These are phyloP conservation scores for Symphodus melops DNA, from an alignment of 2,113 vertebrate species.

Conservation along the genomic window DNA sequence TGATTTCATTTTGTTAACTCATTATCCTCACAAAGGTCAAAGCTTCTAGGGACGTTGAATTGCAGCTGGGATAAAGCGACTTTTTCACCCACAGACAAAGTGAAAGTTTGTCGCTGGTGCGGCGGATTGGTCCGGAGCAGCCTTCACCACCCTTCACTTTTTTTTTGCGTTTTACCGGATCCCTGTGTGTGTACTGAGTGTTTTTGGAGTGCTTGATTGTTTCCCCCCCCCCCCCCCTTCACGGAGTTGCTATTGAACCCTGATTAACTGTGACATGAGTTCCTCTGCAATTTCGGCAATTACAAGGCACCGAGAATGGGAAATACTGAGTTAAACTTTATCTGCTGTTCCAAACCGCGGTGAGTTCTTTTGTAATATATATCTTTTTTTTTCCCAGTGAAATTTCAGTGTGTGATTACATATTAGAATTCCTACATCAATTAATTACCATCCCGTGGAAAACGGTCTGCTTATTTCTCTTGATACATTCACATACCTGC, in stretches of 20 bases:
- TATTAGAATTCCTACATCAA: background rate
- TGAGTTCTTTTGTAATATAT: constrained; percentile 72
- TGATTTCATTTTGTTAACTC: constrained; percentile 78
- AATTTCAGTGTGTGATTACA: background rate
- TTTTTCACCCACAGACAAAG: constrained; percentile 13
- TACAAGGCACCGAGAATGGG: constrained; percentile 64
- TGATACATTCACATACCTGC: background rate
- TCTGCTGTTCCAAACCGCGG: constrained; percentile 70
- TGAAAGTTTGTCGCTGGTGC: constrained; percentile 76
- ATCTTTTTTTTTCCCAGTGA: background rate
- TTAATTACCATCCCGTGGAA: constrained; percentile 13
- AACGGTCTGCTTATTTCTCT: background rate
- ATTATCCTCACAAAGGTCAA: constrained; percentile 69
- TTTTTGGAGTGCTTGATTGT: constrained; percentile 19
- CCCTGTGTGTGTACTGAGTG: constrained; percentile 8
- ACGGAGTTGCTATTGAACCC: constrained; percentile 43
- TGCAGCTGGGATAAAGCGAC: constrained; percentile 63
- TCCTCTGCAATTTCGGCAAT: constrained; percentile 23
- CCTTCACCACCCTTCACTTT: constrained; percentile 29
- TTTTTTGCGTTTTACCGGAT: constrained; percentile 28
- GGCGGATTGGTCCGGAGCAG: constrained; percentile 57
- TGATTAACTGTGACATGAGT: constrained; percentile 68
- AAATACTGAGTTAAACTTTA: constrained; percentile 75
- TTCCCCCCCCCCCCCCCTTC: background rate
- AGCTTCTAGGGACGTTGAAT: constrained; percentile 60